These are phyloP conservation scores for Phyllostomus discolor DNA, from an alignment of 2,113 vertebrate species.

Conservation along the genomic window DNA sequence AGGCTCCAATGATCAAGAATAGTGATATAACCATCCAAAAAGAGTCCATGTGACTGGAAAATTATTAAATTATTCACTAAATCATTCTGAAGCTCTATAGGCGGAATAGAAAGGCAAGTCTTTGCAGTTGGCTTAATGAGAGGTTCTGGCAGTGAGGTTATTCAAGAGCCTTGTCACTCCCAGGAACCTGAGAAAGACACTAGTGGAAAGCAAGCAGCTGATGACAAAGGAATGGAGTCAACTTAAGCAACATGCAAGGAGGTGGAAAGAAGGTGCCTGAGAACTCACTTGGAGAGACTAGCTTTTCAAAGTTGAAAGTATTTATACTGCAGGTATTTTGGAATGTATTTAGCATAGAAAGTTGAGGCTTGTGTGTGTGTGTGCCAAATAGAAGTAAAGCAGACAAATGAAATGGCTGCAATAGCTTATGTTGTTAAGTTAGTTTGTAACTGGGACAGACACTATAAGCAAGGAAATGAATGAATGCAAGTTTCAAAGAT, in stretches of 20 bases:
- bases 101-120: not conserved
- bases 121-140: not conserved
- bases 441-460: not conserved
- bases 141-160: not conserved
- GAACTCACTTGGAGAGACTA: not conserved
- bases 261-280: not conserved
- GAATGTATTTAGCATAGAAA: not conserved
- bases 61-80: not conserved
- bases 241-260: not conserved
- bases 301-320: not conserved
- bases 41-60: not conserved
- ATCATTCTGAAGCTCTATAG: not conserved
- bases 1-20: not conserved
- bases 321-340: not conserved
- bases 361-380: not conserved
- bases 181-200: accelerated
- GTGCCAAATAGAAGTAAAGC: not conserved
- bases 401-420: not conserved
- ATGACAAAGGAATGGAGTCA: not conserved
- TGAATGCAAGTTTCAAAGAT: not conserved
- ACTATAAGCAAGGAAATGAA: not conserved
- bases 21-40: not conserved
- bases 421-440: not conserved
- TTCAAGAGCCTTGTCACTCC: not conserved
- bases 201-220: not conserved